Evolutionary conservation across 2,888 invertebrate species (phyloP), one percentile per base, ranked within the genome.

Genomic region (Dascillus cervinus): DNA sequence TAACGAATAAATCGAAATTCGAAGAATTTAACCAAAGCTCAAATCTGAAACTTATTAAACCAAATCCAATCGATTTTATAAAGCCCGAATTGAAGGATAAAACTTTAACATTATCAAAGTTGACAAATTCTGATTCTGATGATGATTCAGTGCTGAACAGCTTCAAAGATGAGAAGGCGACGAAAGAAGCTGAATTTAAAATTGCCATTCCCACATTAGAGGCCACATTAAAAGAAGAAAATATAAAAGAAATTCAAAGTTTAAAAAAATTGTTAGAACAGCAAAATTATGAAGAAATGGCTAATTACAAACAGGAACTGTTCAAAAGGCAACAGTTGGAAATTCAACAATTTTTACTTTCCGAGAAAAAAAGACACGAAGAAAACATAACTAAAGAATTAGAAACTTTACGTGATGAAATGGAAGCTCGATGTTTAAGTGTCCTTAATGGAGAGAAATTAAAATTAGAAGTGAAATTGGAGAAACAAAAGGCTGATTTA

Each of bases 61-160:
- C 75, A 0, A 70, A 75, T 4, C 70, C 75, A 0, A 67, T 64
- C 0, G 75, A 75, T 44, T 77, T 75, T 44, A 71, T 75, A 29
- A 73, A 73, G 46, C 73, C 72, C 0, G 72, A 71, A 41, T 52
- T 75, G 1, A 74, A 73, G 42, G 67, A 71, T 38, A 73, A 71
- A 58, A 69, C 64, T 64, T 66, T 21, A 66, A 67, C 37, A 46
- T 46, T 6, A 56, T 10, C 11, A 3, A 20, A 11, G 2, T 29
- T 68, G 67, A 69, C 65, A 53, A 47, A 49, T 46, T 56, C 10
- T 59, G 65, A 65, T 36, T 50, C 66, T 55, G 75, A 60, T 64
- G 75, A 54, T 64, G 73, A 56, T 60, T 73, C 70, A 57, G 65
- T 55, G 63, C 65, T 13, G 44, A 55, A 52, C 39, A 56, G 56